Evolutionary conservation across 2,113 vertebrate species (phyloP).

Genomic region (Calcarius ornatus): DNA sequence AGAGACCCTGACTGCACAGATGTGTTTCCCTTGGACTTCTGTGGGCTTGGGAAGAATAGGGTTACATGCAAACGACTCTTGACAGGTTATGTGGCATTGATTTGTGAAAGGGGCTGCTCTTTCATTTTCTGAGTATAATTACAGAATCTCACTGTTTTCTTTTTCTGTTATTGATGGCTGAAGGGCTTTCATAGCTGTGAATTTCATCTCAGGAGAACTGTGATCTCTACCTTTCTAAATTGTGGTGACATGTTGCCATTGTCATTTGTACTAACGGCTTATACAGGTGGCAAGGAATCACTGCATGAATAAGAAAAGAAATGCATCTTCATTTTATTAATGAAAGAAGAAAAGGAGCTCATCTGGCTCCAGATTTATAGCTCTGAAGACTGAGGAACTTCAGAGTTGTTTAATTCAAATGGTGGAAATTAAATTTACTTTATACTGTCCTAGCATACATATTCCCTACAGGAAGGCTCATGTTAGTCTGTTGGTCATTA

Average conservation of each 20-base stretch:
- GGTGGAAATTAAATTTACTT: neutral
- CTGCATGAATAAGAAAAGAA: conserved; percentile 24
- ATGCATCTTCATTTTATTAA: conserved; percentile 44
- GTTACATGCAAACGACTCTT: conserved; percentile 26
- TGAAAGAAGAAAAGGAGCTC: neutral
- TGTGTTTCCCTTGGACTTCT: neutral
- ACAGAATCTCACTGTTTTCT: conserved; percentile 48
- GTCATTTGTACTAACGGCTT: neutral
- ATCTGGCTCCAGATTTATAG: neutral
- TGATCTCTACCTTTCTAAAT: conserved; percentile 52
- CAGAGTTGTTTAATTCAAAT: neutral
- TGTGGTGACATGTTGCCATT: conserved; percentile 36
- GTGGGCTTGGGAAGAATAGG: neutral
- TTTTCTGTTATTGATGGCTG: conserved; percentile 39
- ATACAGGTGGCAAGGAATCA: conserved; percentile 4
- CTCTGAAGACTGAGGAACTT: neutral
- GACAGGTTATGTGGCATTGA: conserved; percentile 51
- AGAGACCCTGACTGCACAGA: neutral
- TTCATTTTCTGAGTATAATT: conserved; percentile 68
- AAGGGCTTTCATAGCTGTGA: conserved; percentile 30
- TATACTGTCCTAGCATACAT: neutral
- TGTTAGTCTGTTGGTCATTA: neutral
- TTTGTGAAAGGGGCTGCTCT: conserved; percentile 48
- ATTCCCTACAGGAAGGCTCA: neutral
- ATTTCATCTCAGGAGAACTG: conserved; percentile 54